These are phyloP conservation scores for Apeira syringaria DNA, from an alignment of 2,888 invertebrate genomes.

Conservation along the genomic window DNA sequence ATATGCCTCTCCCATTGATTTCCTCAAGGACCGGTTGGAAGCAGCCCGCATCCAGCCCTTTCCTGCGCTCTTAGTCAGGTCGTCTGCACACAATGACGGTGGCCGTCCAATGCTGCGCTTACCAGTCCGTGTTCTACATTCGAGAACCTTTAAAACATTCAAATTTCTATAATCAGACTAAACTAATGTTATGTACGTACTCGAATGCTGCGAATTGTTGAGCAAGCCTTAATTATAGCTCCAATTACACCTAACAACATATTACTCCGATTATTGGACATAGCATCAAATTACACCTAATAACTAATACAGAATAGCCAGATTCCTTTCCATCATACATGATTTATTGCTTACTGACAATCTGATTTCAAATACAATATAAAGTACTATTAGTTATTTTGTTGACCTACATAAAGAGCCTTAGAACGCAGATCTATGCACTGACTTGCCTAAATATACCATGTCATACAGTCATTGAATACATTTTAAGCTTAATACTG, in stretches of 20 bases:
- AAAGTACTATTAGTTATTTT: constrained; percentile 22
- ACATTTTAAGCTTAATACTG: constrained; percentile 24
- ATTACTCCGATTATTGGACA: constrained; percentile 21
- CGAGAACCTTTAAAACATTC: too few species aligned
- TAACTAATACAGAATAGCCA: constrained; percentile 25
- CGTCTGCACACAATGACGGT: too few species aligned
- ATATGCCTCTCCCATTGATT: too few species aligned
- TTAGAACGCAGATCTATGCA: constrained; percentile 29
- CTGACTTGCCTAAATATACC: too few species aligned
- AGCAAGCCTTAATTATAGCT: neutral
- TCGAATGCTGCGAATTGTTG: too few species aligned
- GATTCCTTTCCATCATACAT: neutral
- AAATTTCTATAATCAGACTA: too few species aligned
- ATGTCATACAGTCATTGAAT: constrained; percentile 23
- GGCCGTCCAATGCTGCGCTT: too few species aligned
- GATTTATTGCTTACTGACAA: constrained; percentile 21
- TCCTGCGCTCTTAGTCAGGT: too few species aligned
- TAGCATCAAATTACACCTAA: constrained; percentile 20
- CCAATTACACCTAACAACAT: constrained; percentile 32
- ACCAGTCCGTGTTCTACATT: too few species aligned
- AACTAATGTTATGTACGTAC: too few species aligned
- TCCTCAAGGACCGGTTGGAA: too few species aligned
- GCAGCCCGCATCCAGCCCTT: too few species aligned
- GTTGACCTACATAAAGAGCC: constrained; percentile 27
- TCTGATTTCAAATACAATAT: constrained; percentile 14